A percentile compares a stretch with the other conserved stretches of the same genome.
These are phyloP conservation scores for Sebastes nivosus DNA, from an alignment of 2,797 vertebrate species.

Conservation along the genomic window DNA sequence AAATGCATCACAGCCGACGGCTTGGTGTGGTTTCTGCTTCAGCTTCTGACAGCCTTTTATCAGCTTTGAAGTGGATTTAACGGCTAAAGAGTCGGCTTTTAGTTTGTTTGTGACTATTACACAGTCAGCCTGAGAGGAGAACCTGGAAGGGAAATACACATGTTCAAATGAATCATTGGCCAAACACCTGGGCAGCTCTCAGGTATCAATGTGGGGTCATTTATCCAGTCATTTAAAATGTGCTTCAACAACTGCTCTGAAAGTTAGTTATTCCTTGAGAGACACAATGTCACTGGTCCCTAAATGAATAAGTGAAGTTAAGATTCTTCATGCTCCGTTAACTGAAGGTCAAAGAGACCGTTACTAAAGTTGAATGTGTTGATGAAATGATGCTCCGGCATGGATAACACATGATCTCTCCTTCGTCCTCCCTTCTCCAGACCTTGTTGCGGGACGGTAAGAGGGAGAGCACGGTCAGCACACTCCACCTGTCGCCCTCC, in stretches of 20 bases:
- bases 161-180: background rate
- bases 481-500: conserved; percentile 85
- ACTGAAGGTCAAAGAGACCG: background rate
- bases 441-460: conserved; percentile 87
- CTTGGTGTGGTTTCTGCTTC: too few relatives aligned
- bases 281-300: background rate
- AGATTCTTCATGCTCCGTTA: background rate
- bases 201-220: background rate
- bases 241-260: background rate
- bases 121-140: too few relatives aligned
- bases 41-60: too few relatives aligned
- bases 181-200: background rate
- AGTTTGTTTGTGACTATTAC: too few relatives aligned
- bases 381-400: background rate
- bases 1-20: too few relatives aligned
- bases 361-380: background rate
- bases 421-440: conserved; percentile 62
- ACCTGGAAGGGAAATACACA: background rate
- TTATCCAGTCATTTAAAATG: background rate
- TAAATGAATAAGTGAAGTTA: background rate
- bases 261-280: background rate
- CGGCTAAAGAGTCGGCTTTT: too few relatives aligned
- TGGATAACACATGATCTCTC: background rate
- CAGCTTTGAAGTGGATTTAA: too few relatives aligned
- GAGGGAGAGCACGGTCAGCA: conserved; percentile 90